Evolutionary conservation across 2,113 vertebrate species (phyloP).

Genomic region (Ptilonorhynchus violaceus): DNA sequence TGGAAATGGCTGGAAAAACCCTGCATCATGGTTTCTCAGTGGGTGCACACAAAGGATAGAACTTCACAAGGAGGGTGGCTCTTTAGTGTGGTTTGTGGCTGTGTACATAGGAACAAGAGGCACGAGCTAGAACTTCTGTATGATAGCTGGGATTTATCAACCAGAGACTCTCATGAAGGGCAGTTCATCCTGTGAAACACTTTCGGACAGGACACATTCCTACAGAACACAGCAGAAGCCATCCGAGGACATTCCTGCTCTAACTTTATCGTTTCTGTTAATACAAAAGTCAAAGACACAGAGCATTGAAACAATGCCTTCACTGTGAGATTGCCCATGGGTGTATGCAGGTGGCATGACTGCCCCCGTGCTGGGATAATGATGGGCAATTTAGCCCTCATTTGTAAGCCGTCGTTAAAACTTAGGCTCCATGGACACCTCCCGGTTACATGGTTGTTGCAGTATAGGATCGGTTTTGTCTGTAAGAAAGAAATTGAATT

Average conservation of each 20-base stretch:
- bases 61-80: not conserved
- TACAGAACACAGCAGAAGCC: not conserved
- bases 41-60: not conserved
- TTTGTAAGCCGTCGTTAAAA: not conserved
- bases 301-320: not conserved
- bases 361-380: not conserved
- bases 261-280: not conserved
- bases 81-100: not conserved
- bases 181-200: not conserved
- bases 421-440: not conserved
- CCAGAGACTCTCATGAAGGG: not conserved
- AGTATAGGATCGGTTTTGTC: not conserved
- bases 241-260: not conserved
- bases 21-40: not conserved
- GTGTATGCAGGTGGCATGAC: not conserved
- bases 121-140: not conserved
- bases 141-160: not conserved
- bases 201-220: not conserved
- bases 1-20: not conserved
- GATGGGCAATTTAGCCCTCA: not conserved
- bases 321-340: accelerated
- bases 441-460: not conserved
- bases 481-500: not conserved
- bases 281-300: not conserved
- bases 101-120: not conserved